Conservation (phyloP, 1,140 invertebrate species). For the Subanguina moxae region DNA sequence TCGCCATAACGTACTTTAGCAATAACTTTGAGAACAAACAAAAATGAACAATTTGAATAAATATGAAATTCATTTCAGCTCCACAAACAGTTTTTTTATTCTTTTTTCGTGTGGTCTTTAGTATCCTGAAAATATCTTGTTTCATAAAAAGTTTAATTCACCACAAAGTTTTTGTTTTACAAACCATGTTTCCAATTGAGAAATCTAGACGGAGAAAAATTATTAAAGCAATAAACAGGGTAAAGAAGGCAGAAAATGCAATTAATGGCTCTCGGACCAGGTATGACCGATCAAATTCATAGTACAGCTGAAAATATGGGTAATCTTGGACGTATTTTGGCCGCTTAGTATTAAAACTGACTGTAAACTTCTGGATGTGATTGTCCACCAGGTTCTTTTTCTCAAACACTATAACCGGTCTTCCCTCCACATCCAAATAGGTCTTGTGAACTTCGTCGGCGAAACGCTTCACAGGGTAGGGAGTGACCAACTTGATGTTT, state of each 20-base stretch:
- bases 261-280: conserved; percentile 88
- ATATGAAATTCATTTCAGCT: too few relatives aligned
- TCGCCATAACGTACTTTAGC: too few relatives aligned
- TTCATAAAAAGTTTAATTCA: too few relatives aligned
- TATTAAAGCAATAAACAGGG: conserved; percentile 84
- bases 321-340: too few relatives aligned
- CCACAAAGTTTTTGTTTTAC: too few relatives aligned
- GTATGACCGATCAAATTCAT: conserved; percentile 74
- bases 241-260: conserved; percentile 79
- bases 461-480: conserved; percentile 74
- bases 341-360: conserved; percentile 50
- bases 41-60: too few relatives aligned
- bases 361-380: conserved; percentile 83
- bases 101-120: too few relatives aligned
- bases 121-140: too few relatives aligned
- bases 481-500: conserved; percentile 75
- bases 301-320: conserved; percentile 72
- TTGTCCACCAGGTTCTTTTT: conserved; percentile 89
- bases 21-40: too few relatives aligned
- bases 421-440: conserved; percentile 88
- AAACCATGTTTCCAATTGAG: conserved; percentile 62
- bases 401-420: conserved; percentile 77
- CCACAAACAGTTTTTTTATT: too few relatives aligned
- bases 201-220: conserved; percentile 92
- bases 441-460: conserved; percentile 79